Conservation (phyloP, 2,888 invertebrate genomes). For the Thymelicus lineola region DNA sequence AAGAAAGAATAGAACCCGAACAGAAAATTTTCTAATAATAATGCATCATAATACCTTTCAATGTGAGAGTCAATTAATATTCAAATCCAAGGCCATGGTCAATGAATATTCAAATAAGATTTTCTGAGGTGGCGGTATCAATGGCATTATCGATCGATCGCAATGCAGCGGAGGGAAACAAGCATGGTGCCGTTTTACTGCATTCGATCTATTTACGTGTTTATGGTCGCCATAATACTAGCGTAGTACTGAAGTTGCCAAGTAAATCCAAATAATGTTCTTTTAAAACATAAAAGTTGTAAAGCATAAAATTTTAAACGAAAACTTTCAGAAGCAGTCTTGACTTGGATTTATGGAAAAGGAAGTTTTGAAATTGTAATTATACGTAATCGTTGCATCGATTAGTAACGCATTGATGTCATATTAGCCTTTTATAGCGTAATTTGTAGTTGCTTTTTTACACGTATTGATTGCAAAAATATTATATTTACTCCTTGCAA, state of each 20-base stretch:
- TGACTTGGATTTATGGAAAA: too few species aligned
- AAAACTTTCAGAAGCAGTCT: too few species aligned
- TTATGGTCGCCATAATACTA: constrained; percentile 68
- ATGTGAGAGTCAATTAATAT: constrained; percentile 23
- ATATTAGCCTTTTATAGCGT: background rate
- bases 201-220: constrained; percentile 81
- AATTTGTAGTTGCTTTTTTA: too few species aligned
- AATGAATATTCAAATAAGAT: constrained; percentile 52
- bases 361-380: too few species aligned
- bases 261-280: background rate
- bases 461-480: too few species aligned
- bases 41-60: background rate
- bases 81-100: constrained; percentile 38
- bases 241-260: background rate
- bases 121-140: constrained; percentile 52
- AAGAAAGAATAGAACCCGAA: too few species aligned
- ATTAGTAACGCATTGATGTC: background rate
- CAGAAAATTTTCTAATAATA: too few species aligned
- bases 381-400: background rate
- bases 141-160: constrained; percentile 66
- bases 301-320: too few species aligned
- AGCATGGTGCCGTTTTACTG: constrained; percentile 74
- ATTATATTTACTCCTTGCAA: too few species aligned
- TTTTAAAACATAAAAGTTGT: background rate
- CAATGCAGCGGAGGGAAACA: constrained; percentile 69